Percentiles rank a stretch among this genome's conserved stretches.
These are phyloP conservation scores for Perca schrenkii DNA, from an alignment of 2,113 vertebrate genomes.

Conservation along the genomic window DNA sequence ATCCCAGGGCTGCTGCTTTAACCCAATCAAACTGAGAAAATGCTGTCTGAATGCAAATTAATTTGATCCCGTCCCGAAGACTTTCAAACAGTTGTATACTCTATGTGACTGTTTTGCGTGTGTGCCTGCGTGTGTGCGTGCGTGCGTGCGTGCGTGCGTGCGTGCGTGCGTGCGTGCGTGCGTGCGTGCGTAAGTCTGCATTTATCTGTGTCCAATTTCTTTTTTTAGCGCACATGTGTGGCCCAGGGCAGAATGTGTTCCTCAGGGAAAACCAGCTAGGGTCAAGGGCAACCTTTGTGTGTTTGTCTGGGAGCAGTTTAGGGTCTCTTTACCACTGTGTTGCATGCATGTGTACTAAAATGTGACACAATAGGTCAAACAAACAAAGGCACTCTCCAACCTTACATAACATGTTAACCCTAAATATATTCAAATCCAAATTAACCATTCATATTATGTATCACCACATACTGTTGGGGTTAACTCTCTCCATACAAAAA, in stretches of 20 bases:
- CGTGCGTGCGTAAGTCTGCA: background rate
- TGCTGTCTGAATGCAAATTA: constrained; percentile 53
- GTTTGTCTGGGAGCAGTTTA: constrained; percentile 49
- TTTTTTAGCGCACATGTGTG: constrained; percentile 17
- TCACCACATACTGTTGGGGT: background rate
- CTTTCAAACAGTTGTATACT: constrained; percentile 11
- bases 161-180: background rate
- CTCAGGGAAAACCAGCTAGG: constrained; percentile 19
- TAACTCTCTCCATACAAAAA: background rate
- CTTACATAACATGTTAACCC: background rate
- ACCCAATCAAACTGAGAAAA: constrained; percentile 54
- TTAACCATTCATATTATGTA: background rate
- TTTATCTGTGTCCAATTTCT: background rate
- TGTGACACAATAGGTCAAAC: constrained; percentile 45
- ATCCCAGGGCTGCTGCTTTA: constrained; percentile 48
- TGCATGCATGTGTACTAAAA: constrained; percentile 20
- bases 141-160: too few relatives aligned
- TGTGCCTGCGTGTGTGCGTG: too few relatives aligned
- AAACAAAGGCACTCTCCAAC: background rate
- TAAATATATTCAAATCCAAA: constrained; percentile 5
- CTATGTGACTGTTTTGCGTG: background rate
- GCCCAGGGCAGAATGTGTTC: constrained; percentile 47
- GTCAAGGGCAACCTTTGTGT: constrained; percentile 58
- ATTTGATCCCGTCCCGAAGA: constrained; percentile 1
- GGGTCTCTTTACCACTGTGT: constrained; percentile 14